phyloP scores from a whole-genome alignment of 1,140 invertebrate species.

The Berghia stephanieae region DNA sequence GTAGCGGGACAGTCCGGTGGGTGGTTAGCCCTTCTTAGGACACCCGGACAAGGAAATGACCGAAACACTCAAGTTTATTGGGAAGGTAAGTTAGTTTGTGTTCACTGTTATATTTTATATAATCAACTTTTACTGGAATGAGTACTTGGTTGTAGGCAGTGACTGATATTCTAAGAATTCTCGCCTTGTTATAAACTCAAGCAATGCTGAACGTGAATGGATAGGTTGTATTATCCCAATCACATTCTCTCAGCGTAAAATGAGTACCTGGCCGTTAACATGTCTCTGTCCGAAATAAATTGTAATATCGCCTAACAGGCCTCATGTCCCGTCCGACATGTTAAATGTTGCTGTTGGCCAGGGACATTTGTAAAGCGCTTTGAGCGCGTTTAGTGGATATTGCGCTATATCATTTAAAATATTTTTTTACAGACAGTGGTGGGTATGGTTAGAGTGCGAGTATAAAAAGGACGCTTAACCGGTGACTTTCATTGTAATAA shows the following conservation, averaged over 20 bases:
- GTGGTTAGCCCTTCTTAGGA: conserved; percentile 54
- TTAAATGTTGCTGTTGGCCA: no score
- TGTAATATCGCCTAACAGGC: no score
- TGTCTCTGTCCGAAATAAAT: no score
- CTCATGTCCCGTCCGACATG: no score
- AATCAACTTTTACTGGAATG: background rate
- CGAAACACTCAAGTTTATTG: conserved; percentile 53
- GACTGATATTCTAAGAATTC: background rate
- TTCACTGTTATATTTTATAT: background rate
- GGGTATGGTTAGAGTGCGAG: no score
- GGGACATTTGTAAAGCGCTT: no score
- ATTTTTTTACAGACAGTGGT: no score
- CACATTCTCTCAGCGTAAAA: background rate
- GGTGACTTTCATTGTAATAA: no score
- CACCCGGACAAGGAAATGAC: conserved; percentile 36
- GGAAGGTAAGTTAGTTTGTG: conserved; percentile 49
- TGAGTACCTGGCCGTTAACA: no score
- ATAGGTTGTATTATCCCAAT: background rate
- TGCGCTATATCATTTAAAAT: no score
- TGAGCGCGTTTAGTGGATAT: no score
- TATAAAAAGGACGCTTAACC: no score
- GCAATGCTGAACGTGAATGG: background rate
- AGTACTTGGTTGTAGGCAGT: background rate
- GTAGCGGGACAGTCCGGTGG: conserved; percentile 51
- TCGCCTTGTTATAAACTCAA: background rate